These are phyloP conservation scores for Drosophila lacicola DNA, from an alignment of 2,888 invertebrate species.

Conservation along the genomic window DNA sequence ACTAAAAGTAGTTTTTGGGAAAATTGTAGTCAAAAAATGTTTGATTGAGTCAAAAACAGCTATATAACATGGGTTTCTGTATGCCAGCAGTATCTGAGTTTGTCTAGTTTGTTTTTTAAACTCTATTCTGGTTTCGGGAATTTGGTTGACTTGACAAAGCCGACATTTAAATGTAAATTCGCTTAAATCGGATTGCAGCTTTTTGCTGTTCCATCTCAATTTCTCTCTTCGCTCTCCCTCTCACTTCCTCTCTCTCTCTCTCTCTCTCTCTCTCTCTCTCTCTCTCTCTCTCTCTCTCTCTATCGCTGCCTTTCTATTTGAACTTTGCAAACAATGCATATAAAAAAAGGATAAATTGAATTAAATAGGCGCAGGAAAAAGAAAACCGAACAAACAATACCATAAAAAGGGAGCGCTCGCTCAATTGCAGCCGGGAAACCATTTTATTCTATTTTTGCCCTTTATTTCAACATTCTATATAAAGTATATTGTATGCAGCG, in stretches of 20 bases:
- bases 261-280: neutral
- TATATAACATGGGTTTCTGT: too few species aligned
- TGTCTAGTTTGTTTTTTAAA: neutral
- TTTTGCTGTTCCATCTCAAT: constrained; percentile 23
- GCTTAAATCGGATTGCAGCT: constrained; percentile 49
- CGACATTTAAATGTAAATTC: constrained; percentile 48
- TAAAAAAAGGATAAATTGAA: constrained; percentile 43
- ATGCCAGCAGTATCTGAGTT: too few species aligned
- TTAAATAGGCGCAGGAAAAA: constrained; percentile 53
- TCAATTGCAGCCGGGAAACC: constrained; percentile 52
- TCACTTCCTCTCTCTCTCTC: neutral
- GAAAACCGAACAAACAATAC: constrained; percentile 45
- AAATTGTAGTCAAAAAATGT: too few species aligned
- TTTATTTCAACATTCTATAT: constrained; percentile 19
- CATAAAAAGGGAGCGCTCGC: constrained; percentile 27
- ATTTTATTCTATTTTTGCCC: constrained; percentile 37
- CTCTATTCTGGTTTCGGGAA: neutral
- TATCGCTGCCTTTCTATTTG: constrained; percentile 13
- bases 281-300: neutral
- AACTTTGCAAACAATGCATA: constrained; percentile 30
- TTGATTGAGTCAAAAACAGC: too few species aligned
- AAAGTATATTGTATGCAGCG: constrained; percentile 8
- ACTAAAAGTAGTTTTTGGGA: too few species aligned
- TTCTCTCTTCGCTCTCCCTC: neutral
- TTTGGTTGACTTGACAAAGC: constrained; percentile 32